Percentiles rank a stretch among this genome's conserved stretches.
Evolutionary conservation across 2,888 invertebrate genomes (phyloP).

Genomic region (Candidula unifasciata): DNA sequence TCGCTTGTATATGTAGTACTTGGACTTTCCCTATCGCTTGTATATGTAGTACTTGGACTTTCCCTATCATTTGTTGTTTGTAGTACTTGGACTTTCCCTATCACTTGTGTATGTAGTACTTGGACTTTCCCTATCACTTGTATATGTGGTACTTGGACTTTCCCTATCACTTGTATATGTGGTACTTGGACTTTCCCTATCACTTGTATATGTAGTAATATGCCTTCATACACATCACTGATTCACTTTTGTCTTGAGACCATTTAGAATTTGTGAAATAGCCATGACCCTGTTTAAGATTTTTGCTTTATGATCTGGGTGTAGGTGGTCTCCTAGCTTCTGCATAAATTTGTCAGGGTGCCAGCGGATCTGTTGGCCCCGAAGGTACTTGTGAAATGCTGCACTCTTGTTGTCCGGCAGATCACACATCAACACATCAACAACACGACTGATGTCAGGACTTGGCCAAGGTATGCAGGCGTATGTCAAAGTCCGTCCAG

Average conservation of each 20-base stretch:
- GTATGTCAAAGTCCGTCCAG: conserved; percentile 56
- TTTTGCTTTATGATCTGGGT: conserved; percentile 60
- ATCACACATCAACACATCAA: conserved; percentile 66
- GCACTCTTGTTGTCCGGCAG: conserved; percentile 55
- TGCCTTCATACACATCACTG: too few species aligned
- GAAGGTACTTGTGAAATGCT: conserved; percentile 64
- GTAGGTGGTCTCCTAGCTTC: conserved; percentile 65
- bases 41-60: too few species aligned
- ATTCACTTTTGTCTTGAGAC: conserved; percentile 16
- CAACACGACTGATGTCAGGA: conserved; percentile 55
- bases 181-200: too few species aligned
- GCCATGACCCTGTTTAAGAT: conserved; percentile 69
- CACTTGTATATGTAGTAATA: background rate
- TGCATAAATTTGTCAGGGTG: conserved; percentile 76
- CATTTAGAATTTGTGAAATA: conserved; percentile 73
- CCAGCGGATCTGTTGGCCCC: conserved; percentile 73
- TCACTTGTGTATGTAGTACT: too few species aligned
- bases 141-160: too few species aligned
- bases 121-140: too few species aligned
- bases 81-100: too few species aligned
- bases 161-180: too few species aligned
- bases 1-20: too few species aligned
- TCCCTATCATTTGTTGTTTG: too few species aligned
- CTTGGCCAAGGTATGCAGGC: conserved; percentile 73
- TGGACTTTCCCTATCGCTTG: too few species aligned